Evolutionary conservation across 2,888 invertebrate genomes (phyloP), one percentile per base, ranked within the genome.

Genomic region (Mythimna pallens): DNA sequence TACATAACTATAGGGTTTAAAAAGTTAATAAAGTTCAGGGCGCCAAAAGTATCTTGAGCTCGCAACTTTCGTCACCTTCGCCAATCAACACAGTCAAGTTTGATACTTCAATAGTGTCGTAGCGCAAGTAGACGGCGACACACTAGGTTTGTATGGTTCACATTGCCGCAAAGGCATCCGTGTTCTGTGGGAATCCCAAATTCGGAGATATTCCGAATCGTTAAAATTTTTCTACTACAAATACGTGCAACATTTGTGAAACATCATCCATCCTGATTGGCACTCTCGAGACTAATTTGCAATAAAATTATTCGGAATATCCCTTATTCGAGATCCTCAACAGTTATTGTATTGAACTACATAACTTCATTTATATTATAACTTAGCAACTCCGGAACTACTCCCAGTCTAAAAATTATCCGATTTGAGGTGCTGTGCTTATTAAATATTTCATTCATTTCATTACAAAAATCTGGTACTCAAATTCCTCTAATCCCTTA

Each of bases 401-500:
- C 55, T 62, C 55, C 30, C 40, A 62, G 50, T 59, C 61, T 87
- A 88, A 86, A 87, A 84, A 83, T 84, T 87, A 85, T 88, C 84
- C 77, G 86, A 88, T 88, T 86, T 82, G 86, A 86, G 86, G 83
- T 87, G 65, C 77, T 73, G 65, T 64, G 67, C 62, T 71, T 63
- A 65, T 36, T 43, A 73, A 40, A 62, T 64, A 68, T 40, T 83
- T 78, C 64, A 72, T 76, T 79, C 66, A 78, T 74, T 43, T 78
- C 81, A 81, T 83, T 72, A 82, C 80, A 86, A 80, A 83, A 78
- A 84, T 80, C 84, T 84, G 82, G 82, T 81, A 67, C 10, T 73
- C 61, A 76, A 71, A 83, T 79, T 79, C 78, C 80, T 82, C 84
- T 86, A 87, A 86, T 83, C 81, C 69, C 84, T 86, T 85, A 80